A percentile compares a stretch with the other conserved stretches of the same genome.
Evolutionary conservation across 2,888 invertebrate genomes (phyloP).

Genomic region (Crioceris asparagi): DNA sequence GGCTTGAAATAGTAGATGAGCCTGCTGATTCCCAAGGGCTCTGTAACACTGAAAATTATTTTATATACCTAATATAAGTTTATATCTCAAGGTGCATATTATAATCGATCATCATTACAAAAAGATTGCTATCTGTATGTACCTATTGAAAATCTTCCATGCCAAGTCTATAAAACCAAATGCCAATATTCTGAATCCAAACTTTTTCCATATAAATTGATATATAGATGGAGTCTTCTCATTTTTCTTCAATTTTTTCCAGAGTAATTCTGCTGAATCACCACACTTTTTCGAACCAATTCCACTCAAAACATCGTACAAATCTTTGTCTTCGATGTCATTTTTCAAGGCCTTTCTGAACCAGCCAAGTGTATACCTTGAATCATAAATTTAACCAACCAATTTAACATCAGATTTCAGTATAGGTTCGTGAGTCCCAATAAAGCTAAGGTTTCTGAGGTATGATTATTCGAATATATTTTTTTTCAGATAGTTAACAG

Average conservation of each 20-base stretch:
- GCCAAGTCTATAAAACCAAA: constrained; percentile 21
- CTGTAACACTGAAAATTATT: constrained; percentile 23
- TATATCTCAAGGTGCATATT: constrained; percentile 7
- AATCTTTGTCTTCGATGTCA: constrained; percentile 50
- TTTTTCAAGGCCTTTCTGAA: constrained; percentile 53
- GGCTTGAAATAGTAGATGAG: constrained; percentile 25
- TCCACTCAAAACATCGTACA: constrained; percentile 39
- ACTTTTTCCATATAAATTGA: constrained; percentile 19
- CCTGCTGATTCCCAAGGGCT: constrained; percentile 24
- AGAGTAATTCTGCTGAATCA: constrained; percentile 19
- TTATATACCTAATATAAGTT: no score
- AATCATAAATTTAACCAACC: no score
- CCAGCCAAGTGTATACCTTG: constrained; percentile 17
- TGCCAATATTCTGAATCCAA: constrained; percentile 20
- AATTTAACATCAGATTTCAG: no score
- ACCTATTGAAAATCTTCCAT: constrained; percentile 20
- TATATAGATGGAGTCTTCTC: constrained; percentile 15
- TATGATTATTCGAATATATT: no score
- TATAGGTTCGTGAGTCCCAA: no score
- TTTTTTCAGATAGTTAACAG: no score
- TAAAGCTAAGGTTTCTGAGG: no score
- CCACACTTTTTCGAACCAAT: constrained; percentile 21
- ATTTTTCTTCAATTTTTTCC: constrained; percentile 10
- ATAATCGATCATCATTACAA: no score
- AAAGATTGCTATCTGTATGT: no score